phyloP scores from a whole-genome alignment of 1,140 invertebrate genomes.

The Drosophila mauritiana region DNA sequence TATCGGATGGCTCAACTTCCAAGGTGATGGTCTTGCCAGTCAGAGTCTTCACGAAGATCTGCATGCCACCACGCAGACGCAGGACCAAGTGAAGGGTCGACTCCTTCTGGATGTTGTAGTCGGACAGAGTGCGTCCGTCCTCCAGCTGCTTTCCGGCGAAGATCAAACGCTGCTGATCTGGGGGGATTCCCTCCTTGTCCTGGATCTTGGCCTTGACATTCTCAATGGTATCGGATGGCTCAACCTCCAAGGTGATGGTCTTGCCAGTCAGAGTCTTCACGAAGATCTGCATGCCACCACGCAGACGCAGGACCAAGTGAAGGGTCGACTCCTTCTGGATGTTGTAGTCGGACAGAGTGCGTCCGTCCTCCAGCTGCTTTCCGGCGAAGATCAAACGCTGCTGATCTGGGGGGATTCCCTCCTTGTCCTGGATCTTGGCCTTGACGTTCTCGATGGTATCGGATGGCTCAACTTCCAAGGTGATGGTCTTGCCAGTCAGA shows the following conservation, averaged over 20 bases:
- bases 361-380: constrained; percentile 93
- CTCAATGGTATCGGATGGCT: constrained; percentile 40
- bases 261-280: constrained; percentile 93
- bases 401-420: constrained; percentile 90
- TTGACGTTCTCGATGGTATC: constrained; percentile 93
- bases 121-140: constrained; percentile 41
- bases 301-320: constrained; percentile 89
- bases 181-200: constrained; percentile 86
- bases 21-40: constrained; percentile 94
- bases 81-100: constrained; percentile 92
- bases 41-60: constrained; percentile 92
- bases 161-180: constrained; percentile 51
- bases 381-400: constrained; percentile 91
- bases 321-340: constrained; percentile 93
- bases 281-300: constrained; percentile 44
- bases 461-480: constrained; percentile 91
- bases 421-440: constrained; percentile 91
- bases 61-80: constrained; percentile 90
- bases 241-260: constrained; percentile 40
- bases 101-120: constrained; percentile 90
- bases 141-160: constrained; percentile 45
- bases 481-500: constrained; percentile 93
- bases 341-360: constrained; percentile 92
- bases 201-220: constrained; percentile 87
- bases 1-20: constrained; percentile 92